Conservation (phyloP, 2,888 invertebrate genomes). For the Ethmia dodecea region DNA sequence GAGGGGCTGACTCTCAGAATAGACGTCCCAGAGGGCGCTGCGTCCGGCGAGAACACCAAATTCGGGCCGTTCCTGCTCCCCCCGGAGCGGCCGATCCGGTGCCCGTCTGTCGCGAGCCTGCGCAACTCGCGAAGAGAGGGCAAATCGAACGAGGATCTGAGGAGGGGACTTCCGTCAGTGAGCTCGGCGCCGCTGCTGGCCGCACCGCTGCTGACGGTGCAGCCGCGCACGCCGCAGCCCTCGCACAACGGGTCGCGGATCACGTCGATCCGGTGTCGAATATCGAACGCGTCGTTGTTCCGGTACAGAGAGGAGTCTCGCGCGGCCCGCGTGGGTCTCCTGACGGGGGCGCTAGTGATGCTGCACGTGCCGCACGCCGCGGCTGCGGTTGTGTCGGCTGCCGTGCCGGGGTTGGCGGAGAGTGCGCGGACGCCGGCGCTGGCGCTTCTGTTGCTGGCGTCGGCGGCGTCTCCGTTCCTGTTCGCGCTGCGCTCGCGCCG, state of each 20-base stretch:
- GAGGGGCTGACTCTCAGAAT: constrained; percentile 66
- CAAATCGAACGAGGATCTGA: constrained; percentile 57
- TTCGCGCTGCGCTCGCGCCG: constrained; percentile 87
- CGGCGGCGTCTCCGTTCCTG: constrained; percentile 84
- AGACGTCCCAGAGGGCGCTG: constrained; percentile 46
- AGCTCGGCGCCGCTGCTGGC: constrained; percentile 73
- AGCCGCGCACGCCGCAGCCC: constrained; percentile 63
- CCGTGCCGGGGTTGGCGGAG: constrained; percentile 70
- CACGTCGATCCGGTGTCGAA: constrained; percentile 85
- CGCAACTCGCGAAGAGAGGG: constrained; percentile 59
- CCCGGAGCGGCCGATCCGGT: constrained; percentile 59
- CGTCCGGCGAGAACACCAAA: constrained; percentile 40
- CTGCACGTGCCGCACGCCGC: constrained; percentile 83
- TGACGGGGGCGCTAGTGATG: constrained; percentile 84
- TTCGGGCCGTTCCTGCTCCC: constrained; percentile 67
- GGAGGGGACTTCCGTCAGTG: constrained; percentile 62
- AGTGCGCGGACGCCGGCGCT: constrained; percentile 68
- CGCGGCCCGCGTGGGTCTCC: constrained; percentile 85
- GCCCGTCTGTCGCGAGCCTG: constrained; percentile 66
- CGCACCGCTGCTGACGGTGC: constrained; percentile 49
- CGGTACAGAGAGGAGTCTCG: constrained; percentile 92
- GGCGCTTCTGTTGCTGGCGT: constrained; percentile 77
- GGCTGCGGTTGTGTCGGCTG: constrained; percentile 47
- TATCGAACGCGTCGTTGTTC: constrained; percentile 90
- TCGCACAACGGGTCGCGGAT: constrained; percentile 78